phyloP scores from a whole-genome alignment of 2,888 invertebrate species.

The Mycogona germanica region DNA sequence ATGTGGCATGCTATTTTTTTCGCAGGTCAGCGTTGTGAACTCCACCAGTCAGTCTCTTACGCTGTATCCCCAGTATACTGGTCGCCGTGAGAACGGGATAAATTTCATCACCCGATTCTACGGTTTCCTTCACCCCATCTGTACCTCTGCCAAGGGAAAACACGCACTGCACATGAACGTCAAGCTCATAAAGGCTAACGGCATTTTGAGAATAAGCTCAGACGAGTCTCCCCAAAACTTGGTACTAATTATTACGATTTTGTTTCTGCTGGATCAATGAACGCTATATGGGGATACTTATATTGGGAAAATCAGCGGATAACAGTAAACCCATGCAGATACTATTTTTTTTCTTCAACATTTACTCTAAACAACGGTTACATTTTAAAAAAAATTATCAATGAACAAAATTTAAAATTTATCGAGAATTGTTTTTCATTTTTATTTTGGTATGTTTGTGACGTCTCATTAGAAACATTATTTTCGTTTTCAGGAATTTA shows the following conservation, averaged over 20 bases:
- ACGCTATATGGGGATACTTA: no score
- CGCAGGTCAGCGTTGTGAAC: conserved; percentile 50
- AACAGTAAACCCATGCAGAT: no score
- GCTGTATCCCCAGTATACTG: conserved; percentile 43
- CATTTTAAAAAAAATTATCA: no score
- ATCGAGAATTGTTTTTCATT: no score
- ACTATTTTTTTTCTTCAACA: no score
- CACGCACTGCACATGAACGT: conserved; percentile 10
- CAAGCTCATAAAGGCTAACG: conserved; percentile 14
- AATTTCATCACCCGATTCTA: conserved; percentile 60
- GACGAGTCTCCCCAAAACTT: conserved; percentile 21
- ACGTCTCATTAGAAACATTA: neutral
- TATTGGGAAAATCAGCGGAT: no score
- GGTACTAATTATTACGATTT: neutral
- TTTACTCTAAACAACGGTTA: neutral
- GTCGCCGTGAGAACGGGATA: conserved; percentile 41
- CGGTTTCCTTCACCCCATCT: conserved; percentile 70
- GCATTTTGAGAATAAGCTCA: conserved; percentile 23
- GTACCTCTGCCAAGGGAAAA: conserved; percentile 23
- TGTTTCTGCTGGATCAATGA: neutral
- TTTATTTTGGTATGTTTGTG: neutral
- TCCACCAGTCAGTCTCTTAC: conserved; percentile 69
- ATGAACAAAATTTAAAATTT: no score
- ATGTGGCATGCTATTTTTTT: neutral
- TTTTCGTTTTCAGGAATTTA: conserved; percentile 21